Evolutionary conservation across 2,113 vertebrate genomes (phyloP).

Genomic region (Platysternon megacephalum): DNA sequence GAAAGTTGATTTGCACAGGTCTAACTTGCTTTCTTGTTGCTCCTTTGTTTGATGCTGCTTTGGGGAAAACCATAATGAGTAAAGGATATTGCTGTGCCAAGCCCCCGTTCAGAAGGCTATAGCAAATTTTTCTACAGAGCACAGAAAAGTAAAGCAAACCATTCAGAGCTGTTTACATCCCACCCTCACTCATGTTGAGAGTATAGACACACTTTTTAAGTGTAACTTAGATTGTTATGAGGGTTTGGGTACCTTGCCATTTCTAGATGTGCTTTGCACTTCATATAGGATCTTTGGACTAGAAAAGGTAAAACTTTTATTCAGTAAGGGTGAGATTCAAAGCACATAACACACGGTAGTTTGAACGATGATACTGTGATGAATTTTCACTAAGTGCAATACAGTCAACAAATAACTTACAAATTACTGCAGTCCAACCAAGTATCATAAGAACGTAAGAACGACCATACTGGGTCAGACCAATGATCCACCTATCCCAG

Average conservation of each 20-base stretch:
- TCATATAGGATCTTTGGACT: not conserved
- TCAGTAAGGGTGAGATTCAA: not conserved
- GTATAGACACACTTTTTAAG: not conserved
- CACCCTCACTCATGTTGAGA: accelerated
- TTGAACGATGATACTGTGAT: not conserved
- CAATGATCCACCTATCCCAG: too few relatives aligned
- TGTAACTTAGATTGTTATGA: not conserved
- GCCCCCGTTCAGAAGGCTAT: not conserved
- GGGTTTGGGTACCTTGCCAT: not conserved
- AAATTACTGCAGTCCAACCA: not conserved
- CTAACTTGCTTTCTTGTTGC: not conserved
- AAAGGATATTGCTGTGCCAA: not conserved
- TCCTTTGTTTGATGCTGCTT: not conserved
- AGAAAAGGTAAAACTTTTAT: not conserved
- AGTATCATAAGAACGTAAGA: not conserved
- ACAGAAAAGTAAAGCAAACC: not conserved
- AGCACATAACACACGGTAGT: not conserved
- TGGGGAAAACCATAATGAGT: not conserved
- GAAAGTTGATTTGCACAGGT: not conserved
- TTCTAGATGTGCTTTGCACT: not conserved
- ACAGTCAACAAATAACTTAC: not conserved
- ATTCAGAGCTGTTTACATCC: not conserved
- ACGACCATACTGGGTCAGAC: too few relatives aligned
- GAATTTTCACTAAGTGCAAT: accelerated
- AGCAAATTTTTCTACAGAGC: not conserved